phyloP scores from a whole-genome alignment of 2,113 vertebrate genomes.

The Callithrix jacchus region DNA sequence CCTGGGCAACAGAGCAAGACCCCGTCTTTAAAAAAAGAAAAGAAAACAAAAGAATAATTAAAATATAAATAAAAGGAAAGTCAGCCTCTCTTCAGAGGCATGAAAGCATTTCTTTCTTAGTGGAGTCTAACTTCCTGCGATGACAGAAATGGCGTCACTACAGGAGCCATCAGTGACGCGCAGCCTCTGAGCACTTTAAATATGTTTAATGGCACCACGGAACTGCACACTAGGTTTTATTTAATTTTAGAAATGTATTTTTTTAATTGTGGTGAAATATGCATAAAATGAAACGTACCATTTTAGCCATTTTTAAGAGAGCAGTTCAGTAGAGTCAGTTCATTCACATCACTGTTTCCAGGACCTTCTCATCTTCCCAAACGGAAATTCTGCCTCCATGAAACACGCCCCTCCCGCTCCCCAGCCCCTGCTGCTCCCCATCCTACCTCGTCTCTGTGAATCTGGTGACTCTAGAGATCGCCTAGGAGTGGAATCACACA shows the following conservation, averaged over 20 bases:
- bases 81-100: not conserved
- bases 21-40: too few relatives aligned
- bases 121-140: not conserved
- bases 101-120: not conserved
- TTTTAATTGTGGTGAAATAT: not conserved
- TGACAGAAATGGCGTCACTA: not conserved
- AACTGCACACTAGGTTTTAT: not conserved
- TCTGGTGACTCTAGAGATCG: not conserved
- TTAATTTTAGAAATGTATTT: too few relatives aligned
- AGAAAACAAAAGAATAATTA: too few relatives aligned
- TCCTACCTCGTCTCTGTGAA: not conserved
- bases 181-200: not conserved
- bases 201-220: not conserved
- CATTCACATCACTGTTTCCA: too few relatives aligned
- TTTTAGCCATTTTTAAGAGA: not conserved
- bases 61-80: not conserved
- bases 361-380: not conserved
- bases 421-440: not conserved
- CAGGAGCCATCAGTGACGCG: not conserved
- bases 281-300: not conserved
- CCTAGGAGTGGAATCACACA: not conserved
- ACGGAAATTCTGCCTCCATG: not conserved
- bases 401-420: not conserved
- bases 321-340: not conserved
- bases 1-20: too few relatives aligned